Conservation (phyloP, 1,140 invertebrate species). For the Trissolcus basalis region DNA sequence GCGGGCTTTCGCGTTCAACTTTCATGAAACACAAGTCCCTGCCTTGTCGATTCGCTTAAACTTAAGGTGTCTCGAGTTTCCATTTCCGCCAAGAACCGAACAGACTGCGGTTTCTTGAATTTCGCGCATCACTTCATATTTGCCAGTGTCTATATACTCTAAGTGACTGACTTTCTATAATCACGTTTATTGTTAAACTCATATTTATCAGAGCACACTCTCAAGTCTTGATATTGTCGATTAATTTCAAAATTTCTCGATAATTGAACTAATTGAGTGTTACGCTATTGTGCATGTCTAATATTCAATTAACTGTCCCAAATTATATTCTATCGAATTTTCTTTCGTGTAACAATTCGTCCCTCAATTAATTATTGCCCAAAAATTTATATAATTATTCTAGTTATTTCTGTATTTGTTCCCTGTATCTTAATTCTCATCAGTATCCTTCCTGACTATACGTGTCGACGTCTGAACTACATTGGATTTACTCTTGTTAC, state of each 20-base stretch:
- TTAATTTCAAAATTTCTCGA: too few species aligned
- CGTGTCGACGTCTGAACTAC: slow-evolving; percentile 9
- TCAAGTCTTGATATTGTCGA: neutral
- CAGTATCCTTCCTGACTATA: slow-evolving; percentile 22
- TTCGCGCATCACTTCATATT: slow-evolving; percentile 48
- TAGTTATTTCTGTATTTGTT: too few species aligned
- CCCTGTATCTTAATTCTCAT: slow-evolving; percentile 22
- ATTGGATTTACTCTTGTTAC: slow-evolving; percentile 1
- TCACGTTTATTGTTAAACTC: slow-evolving; percentile 23
- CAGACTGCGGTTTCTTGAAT: slow-evolving; percentile 49
- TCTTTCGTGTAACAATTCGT: too few species aligned
- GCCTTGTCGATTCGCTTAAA: slow-evolving; percentile 40
- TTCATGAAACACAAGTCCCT: slow-evolving; percentile 29
- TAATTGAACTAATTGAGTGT: too few species aligned
- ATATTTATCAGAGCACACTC: neutral
- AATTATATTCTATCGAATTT: too few species aligned
- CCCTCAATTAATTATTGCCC: too few species aligned
- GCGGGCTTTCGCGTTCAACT: slow-evolving; percentile 39
- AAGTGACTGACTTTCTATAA: slow-evolving; percentile 32
- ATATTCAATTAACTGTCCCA: too few species aligned
- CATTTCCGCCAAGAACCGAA: slow-evolving; percentile 47
- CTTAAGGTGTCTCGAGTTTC: slow-evolving; percentile 54
- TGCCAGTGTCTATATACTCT: slow-evolving; percentile 26
- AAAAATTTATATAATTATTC: neutral
- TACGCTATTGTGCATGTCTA: too few species aligned